Base-by-base conservation (phyloP, 1,140 invertebrate genomes). In the Aphelinus atriplicis region DNA sequence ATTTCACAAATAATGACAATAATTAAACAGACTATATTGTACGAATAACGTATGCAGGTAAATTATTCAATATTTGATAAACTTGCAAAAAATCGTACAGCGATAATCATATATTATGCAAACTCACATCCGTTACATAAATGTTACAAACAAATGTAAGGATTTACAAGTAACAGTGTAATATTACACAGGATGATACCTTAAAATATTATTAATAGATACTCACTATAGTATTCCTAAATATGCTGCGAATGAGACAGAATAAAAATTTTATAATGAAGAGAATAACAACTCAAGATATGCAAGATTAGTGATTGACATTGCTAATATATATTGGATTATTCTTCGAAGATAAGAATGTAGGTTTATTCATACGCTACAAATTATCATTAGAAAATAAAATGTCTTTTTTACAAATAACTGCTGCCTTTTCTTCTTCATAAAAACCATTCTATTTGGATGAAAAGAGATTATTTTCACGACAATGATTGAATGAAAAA, bases 281-380 rank as follows among this genome's bases (percentile, higher is more conserved):
- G 50, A 78, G n/a, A 76, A 77, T 78, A 76, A 60, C 69, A 65
- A 76, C 42, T 78, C 9, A n/a, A 71, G 58, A 56, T 48, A 56
- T 62, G 68, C 62, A 9, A 66, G 64, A 76, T 77, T 79, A 71
- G 50, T 46, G 77, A 79, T 57, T 62, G 71, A 78, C 67, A 71
- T 65, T 53, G 75, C 77, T 63, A 61, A 73, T 72, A 80, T 51
- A 71, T 74, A 75, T 72, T 26, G 26, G 26, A 65, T 75, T 68
- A 76, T 65, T 73, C 73, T 75, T 60, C 65, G 26, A 69, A 79
- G 80, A 78, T 81, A 83, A 84, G 79, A 83, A 60, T 75, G 80
- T 84, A 84, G 78, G 83, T 85, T 84, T 85, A 85, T 85, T 84
- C 83, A 80, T 84, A 84, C 68, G 76, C 78, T 79, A 83, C 79